phyloP scores from a whole-genome alignment of 2,797 vertebrate species.

The Hoplostethus atlanticus region DNA sequence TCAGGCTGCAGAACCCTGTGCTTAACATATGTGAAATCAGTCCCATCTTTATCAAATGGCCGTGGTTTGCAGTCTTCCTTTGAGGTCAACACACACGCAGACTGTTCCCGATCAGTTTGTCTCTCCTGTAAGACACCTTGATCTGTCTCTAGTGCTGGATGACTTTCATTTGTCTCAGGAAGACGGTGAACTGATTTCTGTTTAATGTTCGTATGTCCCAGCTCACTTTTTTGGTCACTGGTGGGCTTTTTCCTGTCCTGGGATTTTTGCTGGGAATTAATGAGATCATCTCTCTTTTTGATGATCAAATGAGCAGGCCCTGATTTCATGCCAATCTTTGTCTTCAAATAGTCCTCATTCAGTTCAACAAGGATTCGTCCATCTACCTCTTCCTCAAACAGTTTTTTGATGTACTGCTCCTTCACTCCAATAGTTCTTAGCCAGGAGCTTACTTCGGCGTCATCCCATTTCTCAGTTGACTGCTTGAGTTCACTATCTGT shows the following conservation, averaged over 20 bases:
- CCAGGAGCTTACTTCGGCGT: slow-evolving; percentile 85
- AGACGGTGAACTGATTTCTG: not conserved
- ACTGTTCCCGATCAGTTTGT: slow-evolving; percentile 17
- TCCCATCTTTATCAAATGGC: slow-evolving; percentile 80
- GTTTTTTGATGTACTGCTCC: slow-evolving; percentile 78
- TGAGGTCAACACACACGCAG: slow-evolving; percentile 6
- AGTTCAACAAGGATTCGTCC: slow-evolving; percentile 76
- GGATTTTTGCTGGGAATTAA: slow-evolving; percentile 48
- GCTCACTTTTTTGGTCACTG: slow-evolving; percentile 8
- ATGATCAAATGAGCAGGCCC: slow-evolving; percentile 85
- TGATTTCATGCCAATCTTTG: slow-evolving; percentile 81
- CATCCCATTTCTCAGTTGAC: slow-evolving; percentile 80
- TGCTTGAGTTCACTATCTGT: slow-evolving; percentile 50
- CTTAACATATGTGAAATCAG: slow-evolving; percentile 83
- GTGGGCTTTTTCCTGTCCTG: slow-evolving; percentile 22
- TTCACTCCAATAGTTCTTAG: slow-evolving; percentile 83
- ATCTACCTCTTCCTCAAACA: slow-evolving; percentile 84
- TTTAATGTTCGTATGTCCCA: not conserved
- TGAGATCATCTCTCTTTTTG: slow-evolving; percentile 79
- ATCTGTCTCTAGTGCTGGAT: not conserved
- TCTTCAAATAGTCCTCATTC: slow-evolving; percentile 79
- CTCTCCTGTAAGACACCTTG: slow-evolving; percentile 2
- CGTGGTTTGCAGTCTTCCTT: slow-evolving; percentile 79
- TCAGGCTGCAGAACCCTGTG: slow-evolving; percentile 86
- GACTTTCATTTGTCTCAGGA: not conserved